A percentile compares a stretch with the other conserved stretches of the same genome.
phyloP scores from a whole-genome alignment of 2,113 vertebrate genomes.

The Gopherus evgoodei region DNA sequence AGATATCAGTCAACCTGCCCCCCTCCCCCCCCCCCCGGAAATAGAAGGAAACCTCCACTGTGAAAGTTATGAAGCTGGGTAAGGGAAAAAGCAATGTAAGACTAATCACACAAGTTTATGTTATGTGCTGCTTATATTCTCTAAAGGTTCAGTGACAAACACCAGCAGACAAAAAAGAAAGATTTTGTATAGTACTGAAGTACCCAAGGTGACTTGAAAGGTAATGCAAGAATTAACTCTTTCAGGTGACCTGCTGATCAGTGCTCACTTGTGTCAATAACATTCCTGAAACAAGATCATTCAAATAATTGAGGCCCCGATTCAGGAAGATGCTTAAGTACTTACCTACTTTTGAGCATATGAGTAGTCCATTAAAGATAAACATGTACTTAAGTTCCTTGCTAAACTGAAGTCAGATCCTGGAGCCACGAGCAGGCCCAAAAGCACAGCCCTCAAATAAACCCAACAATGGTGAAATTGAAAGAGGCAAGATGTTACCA shows the following conservation, averaged over 20 bases:
- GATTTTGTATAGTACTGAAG: background rate
- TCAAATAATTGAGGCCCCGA: background rate
- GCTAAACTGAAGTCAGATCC: background rate
- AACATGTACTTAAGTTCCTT: background rate
- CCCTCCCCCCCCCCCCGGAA: background rate
- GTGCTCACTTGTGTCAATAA: background rate
- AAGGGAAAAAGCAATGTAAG: background rate
- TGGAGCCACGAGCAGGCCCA: background rate
- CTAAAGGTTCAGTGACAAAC: background rate
- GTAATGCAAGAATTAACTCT: background rate
- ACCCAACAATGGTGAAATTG: background rate
- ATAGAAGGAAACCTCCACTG: background rate
- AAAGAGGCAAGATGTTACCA: background rate
- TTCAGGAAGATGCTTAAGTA: background rate
- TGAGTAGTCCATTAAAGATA: background rate
- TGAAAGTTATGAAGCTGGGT: fast-evolving
- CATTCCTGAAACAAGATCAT: background rate
- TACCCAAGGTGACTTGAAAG: background rate
- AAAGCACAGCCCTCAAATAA: background rate
- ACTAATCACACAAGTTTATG: too few species aligned
- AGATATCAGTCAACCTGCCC: background rate
- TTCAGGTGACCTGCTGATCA: background rate
- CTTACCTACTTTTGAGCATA: background rate
- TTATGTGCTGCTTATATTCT: fast-evolving
- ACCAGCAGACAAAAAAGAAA: background rate